A percentile compares a stretch with the other conserved stretches of the same genome.
Evolutionary conservation across 2,888 invertebrate species (phyloP).

Genomic region (Lasioglossum malachurum): DNA sequence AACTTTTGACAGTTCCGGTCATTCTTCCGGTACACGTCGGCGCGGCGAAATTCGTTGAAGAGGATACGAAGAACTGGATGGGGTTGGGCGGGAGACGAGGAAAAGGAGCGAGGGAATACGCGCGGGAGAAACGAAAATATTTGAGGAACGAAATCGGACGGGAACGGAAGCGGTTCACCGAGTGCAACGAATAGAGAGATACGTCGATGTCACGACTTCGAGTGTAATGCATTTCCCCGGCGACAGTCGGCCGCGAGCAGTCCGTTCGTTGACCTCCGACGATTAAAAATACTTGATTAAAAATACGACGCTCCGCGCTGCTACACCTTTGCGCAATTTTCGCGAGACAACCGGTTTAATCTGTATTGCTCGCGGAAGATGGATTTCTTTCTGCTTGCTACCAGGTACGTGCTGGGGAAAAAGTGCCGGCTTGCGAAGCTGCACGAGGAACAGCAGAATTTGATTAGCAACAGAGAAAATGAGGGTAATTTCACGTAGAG

Average conservation of each 20-base stretch:
- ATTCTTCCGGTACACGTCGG: slow-evolving; percentile 10
- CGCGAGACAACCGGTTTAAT: background rate
- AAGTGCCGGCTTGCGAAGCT: too few species aligned
- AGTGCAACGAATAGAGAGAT: background rate
- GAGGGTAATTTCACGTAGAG: background rate
- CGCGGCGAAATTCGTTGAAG: slow-evolving; percentile 23
- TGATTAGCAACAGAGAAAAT: background rate
- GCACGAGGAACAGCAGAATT: background rate
- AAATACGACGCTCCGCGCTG: background rate
- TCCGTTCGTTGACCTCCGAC: background rate
- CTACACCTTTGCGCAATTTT: background rate
- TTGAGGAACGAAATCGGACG: background rate
- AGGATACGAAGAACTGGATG: background rate
- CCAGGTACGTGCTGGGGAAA: background rate
- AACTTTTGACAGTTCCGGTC: slow-evolving; percentile 44
- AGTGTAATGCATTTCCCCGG: background rate
- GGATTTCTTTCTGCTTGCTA: background rate
- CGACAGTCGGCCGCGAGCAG: background rate
- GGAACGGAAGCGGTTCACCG: slow-evolving; percentile 15
- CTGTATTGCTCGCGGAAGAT: background rate
- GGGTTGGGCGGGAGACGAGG: background rate
- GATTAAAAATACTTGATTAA: slow-evolving; percentile 31
- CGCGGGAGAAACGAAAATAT: slow-evolving; percentile 31
- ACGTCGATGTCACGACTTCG: background rate
- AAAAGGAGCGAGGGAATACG: background rate